Conservation (phyloP, 2,113 vertebrate species). For the Rhombomys opimus region DNA sequence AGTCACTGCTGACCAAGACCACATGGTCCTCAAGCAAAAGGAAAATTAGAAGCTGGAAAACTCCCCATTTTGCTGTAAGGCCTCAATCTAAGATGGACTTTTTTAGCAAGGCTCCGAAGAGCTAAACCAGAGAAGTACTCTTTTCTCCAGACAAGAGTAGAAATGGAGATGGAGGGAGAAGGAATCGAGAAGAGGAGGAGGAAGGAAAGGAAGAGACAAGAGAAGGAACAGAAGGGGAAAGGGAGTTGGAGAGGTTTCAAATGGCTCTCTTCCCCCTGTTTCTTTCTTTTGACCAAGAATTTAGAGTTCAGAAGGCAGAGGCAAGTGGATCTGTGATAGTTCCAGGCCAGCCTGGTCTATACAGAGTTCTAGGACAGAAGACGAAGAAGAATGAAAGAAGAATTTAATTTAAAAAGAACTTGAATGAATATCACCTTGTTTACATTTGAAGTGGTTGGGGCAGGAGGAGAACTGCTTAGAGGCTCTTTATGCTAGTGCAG, state of each 20-base stretch:
- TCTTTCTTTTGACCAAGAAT: not conserved
- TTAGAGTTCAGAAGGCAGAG: not conserved
- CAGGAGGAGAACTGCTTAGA: not conserved
- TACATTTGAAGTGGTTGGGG: not conserved
- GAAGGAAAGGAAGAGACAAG: not conserved
- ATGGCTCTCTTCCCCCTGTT: not conserved
- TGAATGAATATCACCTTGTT: not conserved
- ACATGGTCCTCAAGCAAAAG: not conserved
- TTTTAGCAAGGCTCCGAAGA: not conserved
- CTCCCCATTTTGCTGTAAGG: not conserved
- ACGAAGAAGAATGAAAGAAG: not conserved
- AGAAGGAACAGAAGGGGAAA: too few relatives aligned
- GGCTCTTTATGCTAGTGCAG: too few relatives aligned
- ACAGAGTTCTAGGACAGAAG: not conserved
- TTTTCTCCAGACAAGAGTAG: not conserved
- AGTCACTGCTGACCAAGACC: not conserved
- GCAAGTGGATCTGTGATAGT: not conserved
- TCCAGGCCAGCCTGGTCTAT: not conserved
- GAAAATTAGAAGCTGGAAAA: not conserved
- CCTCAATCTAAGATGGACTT: not conserved
- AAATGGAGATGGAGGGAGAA: not conserved
- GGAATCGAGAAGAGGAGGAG: rapidly evolving
- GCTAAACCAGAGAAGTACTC: not conserved
- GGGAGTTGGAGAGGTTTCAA: not conserved
- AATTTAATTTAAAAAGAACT: not conserved